Base-by-base conservation (phyloP, 2,797 vertebrate genomes). In the Microctenopoma lineatum region DNA sequence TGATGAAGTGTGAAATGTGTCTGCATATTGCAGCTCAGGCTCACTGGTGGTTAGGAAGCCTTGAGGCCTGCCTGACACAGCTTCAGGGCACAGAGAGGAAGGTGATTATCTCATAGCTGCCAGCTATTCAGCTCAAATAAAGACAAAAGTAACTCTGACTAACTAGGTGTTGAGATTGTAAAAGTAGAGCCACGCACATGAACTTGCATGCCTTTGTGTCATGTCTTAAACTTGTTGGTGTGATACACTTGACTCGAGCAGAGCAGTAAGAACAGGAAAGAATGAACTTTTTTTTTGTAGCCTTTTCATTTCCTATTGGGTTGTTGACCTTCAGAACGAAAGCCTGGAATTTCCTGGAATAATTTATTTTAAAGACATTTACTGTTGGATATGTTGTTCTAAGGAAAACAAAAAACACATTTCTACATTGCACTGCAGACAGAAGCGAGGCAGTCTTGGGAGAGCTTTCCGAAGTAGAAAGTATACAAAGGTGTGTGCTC, bases 41-140 rank as follows among this genome's bases (percentile, higher is more conserved):
- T 79, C 79, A 68, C 67, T 77, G 81, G 77, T 76, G 77, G 76
- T 72, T 72, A 66, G 83, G 79, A 85, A 87, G 86, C 90, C 92
- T 87, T 76, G 63, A 84, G 88, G 90, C 85, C 87, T 91, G 84
- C 83, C 88, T 93, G 86, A 89, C 84, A 86, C 87, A 71, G 91
- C 88, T 90, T 63, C 81, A 68, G 91, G 91, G 88, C 88, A 87
- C 84, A 70, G 70, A 78, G 89, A 84, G 89, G 88, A 90, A 92
- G 92, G 88, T 94, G 92, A 94, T 94, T 94, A 94, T 94, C 91
- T 93, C 89, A 66, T 93, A 90, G 93, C 93, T 94, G 89, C 90
- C 87, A 93, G 91, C 92, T 70, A 93, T 90, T 79, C 84, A 86
- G 87, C 88, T 84, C 71, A 84, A 81, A 86, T 87, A 75, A 87